phyloP scores from a whole-genome alignment of 2,888 invertebrate genomes.

The Apodemia hepburni region DNA sequence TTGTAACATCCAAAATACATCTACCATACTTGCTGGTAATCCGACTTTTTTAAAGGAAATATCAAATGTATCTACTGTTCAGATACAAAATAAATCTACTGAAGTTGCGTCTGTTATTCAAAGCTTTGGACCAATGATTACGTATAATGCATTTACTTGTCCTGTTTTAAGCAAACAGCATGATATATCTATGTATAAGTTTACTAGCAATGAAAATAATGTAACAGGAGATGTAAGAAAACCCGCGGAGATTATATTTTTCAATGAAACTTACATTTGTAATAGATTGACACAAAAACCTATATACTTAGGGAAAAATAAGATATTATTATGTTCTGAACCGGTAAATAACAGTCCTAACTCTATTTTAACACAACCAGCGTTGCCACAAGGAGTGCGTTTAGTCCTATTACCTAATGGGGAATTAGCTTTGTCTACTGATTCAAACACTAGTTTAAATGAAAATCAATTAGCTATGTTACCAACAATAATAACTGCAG shows the following conservation, averaged over 20 bases:
- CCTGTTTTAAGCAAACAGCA: too few relatives aligned
- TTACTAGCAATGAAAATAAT: too few relatives aligned
- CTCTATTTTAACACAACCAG: conserved; percentile 19
- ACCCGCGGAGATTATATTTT: neutral
- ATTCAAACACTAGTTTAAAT: conserved; percentile 36
- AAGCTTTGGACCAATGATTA: too few relatives aligned
- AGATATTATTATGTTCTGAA: conserved; percentile 59
- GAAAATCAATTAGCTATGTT: conserved; percentile 35
- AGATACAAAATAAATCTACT: neutral
- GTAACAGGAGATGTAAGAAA: too few relatives aligned
- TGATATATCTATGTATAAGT: too few relatives aligned
- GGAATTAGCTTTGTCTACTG: conserved; percentile 38
- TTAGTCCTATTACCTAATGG: conserved; percentile 41
- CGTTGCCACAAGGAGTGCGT: conserved; percentile 42
- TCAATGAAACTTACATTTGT: neutral
- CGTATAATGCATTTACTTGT: too few relatives aligned
- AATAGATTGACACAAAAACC: conserved; percentile 35
- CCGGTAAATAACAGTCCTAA: conserved; percentile 29
- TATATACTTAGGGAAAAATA: conserved; percentile 55
- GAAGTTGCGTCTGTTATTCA: neutral
- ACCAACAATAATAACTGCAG: conserved; percentile 39
- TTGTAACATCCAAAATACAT: neutral
- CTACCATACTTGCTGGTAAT: neutral
- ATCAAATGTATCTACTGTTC: neutral
- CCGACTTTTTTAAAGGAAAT: neutral